Base-by-base conservation (phyloP, 1,140 invertebrate species). In the Leptinotarsa undecemlineata region DNA sequence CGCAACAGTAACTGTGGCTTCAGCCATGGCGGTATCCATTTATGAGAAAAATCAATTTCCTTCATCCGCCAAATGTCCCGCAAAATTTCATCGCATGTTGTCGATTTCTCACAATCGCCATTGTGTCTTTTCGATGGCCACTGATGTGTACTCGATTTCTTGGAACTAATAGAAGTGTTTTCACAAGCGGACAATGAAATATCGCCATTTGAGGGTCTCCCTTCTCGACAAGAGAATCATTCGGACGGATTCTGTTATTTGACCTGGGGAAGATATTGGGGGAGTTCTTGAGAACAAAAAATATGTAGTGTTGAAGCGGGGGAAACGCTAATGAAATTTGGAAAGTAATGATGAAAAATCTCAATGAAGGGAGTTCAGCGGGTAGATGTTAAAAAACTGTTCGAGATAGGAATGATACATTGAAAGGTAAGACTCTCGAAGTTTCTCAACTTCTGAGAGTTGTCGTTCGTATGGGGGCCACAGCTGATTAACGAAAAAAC, bases 121-220 rank as follows among this genome's bases (percentile, higher is more conserved):
- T 66, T 33, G 63, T 66, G 63, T 66, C 63, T 66, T 33, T 21
- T 23, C 20, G 63, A 66, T 66, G 63, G 63, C 20, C 63, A 66
- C 63, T 66, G 63, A 66, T 21, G 63, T 66, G 63, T 21, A 66
- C 63, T 66, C 63, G 21, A 66, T 66, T 66, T 66, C 63, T 23
- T 21, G 63, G 63, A 66, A 19, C 20, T 66, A 66, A 66, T 66
- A 33, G 21, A 33, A 66, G 20, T 66, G 23, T 66, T 66, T 66
- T 66, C 63, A 66, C 26, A 66, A 66, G 20, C 26, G 63, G 63
- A 66, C 63, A 66, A 33, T 66, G 26, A 66, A 21, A 66, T 66
- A 66, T 66, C 20, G 21, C 23, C 20, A 21, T 21, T 66, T 23
- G 20, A 21, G 60, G 60, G 15, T 57, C 51, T 19, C 51, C 51